Evolutionary conservation across 2,113 vertebrate species (phyloP).

Genomic region (Oreochromis aureus): DNA sequence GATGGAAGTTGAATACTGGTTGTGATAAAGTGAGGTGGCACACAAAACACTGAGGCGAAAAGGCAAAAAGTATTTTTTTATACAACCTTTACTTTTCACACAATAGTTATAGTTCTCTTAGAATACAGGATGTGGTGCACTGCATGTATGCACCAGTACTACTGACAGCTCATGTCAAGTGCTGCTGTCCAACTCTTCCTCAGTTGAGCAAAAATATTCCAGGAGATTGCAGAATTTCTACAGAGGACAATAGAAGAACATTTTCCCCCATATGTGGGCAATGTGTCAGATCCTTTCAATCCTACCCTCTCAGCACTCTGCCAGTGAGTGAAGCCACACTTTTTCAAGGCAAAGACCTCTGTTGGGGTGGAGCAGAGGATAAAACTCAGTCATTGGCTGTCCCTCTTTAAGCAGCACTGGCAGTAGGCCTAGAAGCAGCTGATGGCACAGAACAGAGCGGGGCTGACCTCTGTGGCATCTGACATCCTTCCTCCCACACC

Average conservation of each 20-base stretch:
- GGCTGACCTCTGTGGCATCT: constrained; percentile 14
- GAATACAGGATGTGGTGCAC: background rate
- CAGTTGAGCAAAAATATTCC: background rate
- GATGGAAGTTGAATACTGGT: background rate
- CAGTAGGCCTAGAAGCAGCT: constrained; percentile 25
- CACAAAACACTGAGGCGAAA: background rate
- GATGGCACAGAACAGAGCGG: background rate
- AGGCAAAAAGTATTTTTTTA: background rate
- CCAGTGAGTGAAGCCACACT: background rate
- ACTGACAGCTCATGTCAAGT: background rate
- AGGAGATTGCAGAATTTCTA: background rate
- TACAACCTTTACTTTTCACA: background rate
- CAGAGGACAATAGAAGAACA: background rate
- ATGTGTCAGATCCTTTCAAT: background rate
- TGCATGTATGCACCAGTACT: background rate
- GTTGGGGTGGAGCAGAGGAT: constrained; percentile 12
- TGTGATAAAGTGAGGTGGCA: background rate
- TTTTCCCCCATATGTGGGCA: background rate
- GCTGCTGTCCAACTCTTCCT: background rate
- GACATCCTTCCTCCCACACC: constrained; percentile 30
- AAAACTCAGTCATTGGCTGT: constrained; percentile 31
- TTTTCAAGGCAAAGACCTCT: background rate
- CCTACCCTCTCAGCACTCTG: background rate
- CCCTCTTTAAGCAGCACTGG: constrained; percentile 7
- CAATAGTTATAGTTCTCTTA: background rate